Percentiles rank a stretch among this genome's conserved stretches.
phyloP scores from a whole-genome alignment of 2,113 vertebrate genomes.

The Odontophorus gujanensis region DNA sequence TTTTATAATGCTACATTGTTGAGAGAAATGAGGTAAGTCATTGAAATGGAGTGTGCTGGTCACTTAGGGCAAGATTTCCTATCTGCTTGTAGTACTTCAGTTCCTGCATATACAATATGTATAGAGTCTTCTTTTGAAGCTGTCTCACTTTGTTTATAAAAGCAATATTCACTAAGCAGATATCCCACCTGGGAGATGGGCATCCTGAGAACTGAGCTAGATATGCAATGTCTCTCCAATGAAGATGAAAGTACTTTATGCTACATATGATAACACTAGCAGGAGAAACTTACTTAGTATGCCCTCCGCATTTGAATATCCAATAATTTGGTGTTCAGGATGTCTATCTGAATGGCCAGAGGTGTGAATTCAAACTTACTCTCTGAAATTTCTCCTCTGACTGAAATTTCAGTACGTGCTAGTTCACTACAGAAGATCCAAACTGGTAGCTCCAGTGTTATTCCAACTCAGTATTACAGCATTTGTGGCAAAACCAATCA shows the following conservation, averaged over 20 bases:
- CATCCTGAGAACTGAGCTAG: not conserved
- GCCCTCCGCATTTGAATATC: not conserved
- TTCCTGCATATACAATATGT: not conserved
- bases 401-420: not conserved
- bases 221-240: not conserved
- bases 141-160: not conserved
- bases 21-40: not conserved
- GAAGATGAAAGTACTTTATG: not conserved
- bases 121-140: not conserved
- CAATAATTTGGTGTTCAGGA: rapidly evolving
- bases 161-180: not conserved
- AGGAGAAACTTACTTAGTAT: not conserved
- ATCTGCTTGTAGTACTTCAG: not conserved
- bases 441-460: not conserved
- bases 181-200: not conserved
- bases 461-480: not conserved
- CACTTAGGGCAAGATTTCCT: not conserved
- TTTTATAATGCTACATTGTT: not conserved
- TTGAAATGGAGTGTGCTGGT: not conserved
- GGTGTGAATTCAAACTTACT: not conserved
- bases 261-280: not conserved
- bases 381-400: not conserved
- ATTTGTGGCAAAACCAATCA: not conserved
- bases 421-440: not conserved
- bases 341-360: not conserved